These are phyloP conservation scores for Drosophila aff. DNA, from an alignment of 1,140 invertebrate species.

Conservation along the genomic window DNA sequence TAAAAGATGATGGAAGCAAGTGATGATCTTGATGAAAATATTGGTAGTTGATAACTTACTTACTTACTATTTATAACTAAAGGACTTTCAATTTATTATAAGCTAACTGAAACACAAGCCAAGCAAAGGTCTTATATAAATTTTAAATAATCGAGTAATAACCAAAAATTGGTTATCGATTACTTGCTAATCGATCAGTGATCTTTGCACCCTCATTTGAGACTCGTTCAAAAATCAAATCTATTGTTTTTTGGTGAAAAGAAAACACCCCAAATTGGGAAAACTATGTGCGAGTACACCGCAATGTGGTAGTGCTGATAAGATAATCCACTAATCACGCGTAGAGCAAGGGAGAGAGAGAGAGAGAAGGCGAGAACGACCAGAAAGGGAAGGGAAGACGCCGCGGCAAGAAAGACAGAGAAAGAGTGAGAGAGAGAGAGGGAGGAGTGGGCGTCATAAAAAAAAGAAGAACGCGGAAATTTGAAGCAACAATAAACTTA, in stretches of 20 bases:
- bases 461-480: conserved; percentile 66
- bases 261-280: conserved; percentile 10
- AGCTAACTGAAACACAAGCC: background rate
- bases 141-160: background rate
- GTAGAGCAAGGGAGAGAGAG: background rate
- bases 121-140: background rate
- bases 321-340: conserved; percentile 62
- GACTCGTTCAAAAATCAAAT: background rate
- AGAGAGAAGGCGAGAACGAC: background rate
- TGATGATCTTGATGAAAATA: conserved; percentile 9
- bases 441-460: conserved; percentile 53
- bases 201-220: conserved; percentile 31
- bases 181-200: conserved; percentile 5
- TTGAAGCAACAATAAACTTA: conserved; percentile 50
- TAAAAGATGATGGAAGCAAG: background rate
- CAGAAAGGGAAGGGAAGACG: background rate
- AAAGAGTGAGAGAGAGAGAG: conserved; percentile 10
- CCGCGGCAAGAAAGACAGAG: background rate
- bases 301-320: conserved; percentile 50
- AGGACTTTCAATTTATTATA: background rate
- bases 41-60: background rate
- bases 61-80: background rate
- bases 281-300: conserved; percentile 33
- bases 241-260: background rate
- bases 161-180: background rate